These are phyloP conservation scores for Eupithecia pulchellata DNA, from an alignment of 2,888 invertebrate genomes.

Conservation along the genomic window DNA sequence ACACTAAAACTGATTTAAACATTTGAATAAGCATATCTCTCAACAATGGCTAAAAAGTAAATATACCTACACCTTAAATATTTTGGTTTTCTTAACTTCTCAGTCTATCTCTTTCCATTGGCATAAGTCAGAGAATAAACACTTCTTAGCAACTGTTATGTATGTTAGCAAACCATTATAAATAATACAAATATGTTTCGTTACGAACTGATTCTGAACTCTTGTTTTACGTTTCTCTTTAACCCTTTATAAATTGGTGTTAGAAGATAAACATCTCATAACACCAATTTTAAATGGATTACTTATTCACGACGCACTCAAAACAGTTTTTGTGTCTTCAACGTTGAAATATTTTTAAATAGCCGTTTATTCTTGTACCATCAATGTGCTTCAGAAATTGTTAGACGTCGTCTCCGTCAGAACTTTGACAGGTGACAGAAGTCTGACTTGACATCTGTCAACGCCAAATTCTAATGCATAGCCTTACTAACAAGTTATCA, in stretches of 20 bases:
- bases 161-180: no score
- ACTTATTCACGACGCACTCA: not conserved
- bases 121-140: no score
- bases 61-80: no score
- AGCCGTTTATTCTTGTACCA: not conserved
- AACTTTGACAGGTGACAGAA: slow-evolving; percentile 9
- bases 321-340: not conserved
- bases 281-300: not conserved
- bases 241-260: not conserved
- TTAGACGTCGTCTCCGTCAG: not conserved
- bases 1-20: no score
- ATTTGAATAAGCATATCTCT: no score
- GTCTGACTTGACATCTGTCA: slow-evolving; percentile 9
- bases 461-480: slow-evolving; percentile 21
- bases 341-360: not conserved
- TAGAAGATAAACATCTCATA: not conserved
- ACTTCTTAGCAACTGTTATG: no score
- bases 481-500: slow-evolving; percentile 50
- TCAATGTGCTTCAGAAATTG: not conserved
- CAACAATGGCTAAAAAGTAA: no score
- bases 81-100: no score
- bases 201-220: not conserved
- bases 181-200: not conserved
- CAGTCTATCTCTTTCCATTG: no score
- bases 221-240: not conserved